A percentile compares a stretch with the other conserved stretches of the same genome.
phyloP scores from a whole-genome alignment of 2,888 invertebrate species.

The Fragum sueziense region DNA sequence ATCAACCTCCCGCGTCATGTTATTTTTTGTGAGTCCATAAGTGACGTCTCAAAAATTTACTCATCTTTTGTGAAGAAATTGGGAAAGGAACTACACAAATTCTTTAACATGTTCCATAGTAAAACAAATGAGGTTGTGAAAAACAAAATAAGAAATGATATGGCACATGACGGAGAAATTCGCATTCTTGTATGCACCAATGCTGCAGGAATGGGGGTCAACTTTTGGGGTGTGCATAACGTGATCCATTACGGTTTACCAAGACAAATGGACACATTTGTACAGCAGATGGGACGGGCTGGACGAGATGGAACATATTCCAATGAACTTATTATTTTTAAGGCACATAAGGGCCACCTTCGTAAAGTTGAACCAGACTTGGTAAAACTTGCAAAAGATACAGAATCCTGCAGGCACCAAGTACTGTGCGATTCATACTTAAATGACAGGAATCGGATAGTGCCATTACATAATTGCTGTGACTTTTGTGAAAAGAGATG shows the following conservation, averaged over 20 bases:
- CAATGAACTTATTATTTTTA: constrained; percentile 15
- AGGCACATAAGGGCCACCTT: constrained; percentile 19
- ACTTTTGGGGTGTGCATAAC: constrained; percentile 31
- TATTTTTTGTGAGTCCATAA: no score
- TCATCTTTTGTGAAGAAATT: no score
- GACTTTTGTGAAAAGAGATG: constrained; percentile 30
- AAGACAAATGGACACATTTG: constrained; percentile 53
- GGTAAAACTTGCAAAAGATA: constrained; percentile 21
- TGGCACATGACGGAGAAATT: constrained; percentile 39
- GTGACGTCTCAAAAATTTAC: no score
- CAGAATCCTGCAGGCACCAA: constrained; percentile 3
- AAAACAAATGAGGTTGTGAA: constrained; percentile 44
- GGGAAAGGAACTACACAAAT: not conserved
- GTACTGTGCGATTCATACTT: constrained; percentile 10
- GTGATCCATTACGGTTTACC: constrained; percentile 49
- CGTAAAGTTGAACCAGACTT: constrained; percentile 31
- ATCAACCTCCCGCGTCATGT: no score
- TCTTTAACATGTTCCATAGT: constrained; percentile 51
- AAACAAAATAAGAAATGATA: constrained; percentile 42
- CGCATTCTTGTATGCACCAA: constrained; percentile 41
- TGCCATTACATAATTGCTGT: constrained; percentile 31
- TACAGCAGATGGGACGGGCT: constrained; percentile 51
- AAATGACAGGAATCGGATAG: not conserved
- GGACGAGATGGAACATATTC: constrained; percentile 41
- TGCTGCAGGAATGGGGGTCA: constrained; percentile 44